phyloP scores from a whole-genome alignment of 2,888 invertebrate species.

The Stomorhina lunata region DNA sequence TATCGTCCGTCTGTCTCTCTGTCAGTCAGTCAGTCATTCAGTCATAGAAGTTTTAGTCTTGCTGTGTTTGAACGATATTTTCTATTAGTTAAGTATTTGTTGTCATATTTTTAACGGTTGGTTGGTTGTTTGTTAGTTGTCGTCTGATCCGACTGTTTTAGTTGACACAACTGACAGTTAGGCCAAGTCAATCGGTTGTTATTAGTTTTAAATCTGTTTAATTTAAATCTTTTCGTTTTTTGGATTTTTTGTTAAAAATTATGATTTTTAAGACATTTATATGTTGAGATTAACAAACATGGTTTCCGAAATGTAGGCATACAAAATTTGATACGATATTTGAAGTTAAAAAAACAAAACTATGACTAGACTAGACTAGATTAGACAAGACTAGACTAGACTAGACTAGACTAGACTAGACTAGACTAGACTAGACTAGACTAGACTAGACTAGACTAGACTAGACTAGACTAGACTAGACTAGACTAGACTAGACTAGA shows the following conservation, averaged over 20 bases:
- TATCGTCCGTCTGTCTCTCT: neutral
- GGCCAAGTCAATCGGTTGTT: neutral
- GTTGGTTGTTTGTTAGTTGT: constrained; percentile 12
- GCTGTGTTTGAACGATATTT: constrained; percentile 16
- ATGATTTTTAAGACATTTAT: neutral
- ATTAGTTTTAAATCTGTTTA: neutral
- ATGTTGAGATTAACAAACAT: neutral
- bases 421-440: too few relatives aligned
- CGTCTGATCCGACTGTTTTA: neutral
- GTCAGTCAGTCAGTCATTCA: too few relatives aligned
- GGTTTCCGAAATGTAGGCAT: too few relatives aligned
- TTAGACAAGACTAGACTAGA: too few relatives aligned
- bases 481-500: too few relatives aligned
- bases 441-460: too few relatives aligned
- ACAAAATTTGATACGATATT: too few relatives aligned
- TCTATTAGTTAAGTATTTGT: too few relatives aligned
- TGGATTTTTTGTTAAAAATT: neutral
- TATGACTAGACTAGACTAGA: too few relatives aligned
- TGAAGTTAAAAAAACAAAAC: too few relatives aligned
- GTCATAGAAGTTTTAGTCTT: constrained; percentile 12
- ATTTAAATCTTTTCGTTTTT: constrained; percentile 1
- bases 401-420: too few relatives aligned
- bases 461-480: too few relatives aligned
- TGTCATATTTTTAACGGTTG: constrained; percentile 28
- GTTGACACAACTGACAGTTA: neutral